phyloP scores from a whole-genome alignment of 2,113 vertebrate species.

The Ursus arctos region DNA sequence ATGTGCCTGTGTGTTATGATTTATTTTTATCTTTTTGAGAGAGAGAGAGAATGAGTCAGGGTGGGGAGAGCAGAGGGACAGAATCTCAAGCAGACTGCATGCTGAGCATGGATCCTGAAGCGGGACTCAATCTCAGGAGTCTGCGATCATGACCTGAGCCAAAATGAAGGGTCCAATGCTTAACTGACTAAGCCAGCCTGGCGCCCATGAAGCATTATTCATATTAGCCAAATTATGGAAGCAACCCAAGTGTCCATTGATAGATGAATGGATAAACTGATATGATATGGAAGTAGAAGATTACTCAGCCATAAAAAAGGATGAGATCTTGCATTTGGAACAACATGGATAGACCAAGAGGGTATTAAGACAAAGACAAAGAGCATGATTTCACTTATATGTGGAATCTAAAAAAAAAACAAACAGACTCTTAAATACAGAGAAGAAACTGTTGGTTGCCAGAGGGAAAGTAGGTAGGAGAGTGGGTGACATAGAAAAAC shows the following conservation, averaged over 20 bases:
- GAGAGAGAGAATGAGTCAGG: not conserved
- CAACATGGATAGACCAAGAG: not conserved
- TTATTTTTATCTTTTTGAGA: not conserved
- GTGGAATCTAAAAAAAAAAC: not conserved
- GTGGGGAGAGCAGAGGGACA: not conserved
- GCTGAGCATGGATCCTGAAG: not conserved
- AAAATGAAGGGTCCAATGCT: not conserved
- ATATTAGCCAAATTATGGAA: not conserved
- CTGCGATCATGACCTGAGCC: not conserved
- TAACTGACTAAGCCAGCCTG: not conserved
- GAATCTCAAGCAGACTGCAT: not conserved
- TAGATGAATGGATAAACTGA: not conserved
- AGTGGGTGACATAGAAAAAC: not conserved
- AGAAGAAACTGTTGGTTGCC: not conserved
- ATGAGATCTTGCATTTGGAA: not conserved
- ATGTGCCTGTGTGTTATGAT: not conserved
- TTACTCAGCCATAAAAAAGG: not conserved
- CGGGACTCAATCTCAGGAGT: not conserved
- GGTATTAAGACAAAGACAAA: not conserved
- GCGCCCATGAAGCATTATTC: not conserved
- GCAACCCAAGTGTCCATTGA: not conserved
- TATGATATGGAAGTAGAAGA: not conserved
- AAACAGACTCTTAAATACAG: not conserved
- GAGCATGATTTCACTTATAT: not conserved
- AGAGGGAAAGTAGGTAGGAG: not conserved